A percentile compares a stretch with the other conserved stretches of the same genome.
These are phyloP conservation scores for Amiota communis DNA, from an alignment of 2,888 invertebrate species.

Conservation along the genomic window DNA sequence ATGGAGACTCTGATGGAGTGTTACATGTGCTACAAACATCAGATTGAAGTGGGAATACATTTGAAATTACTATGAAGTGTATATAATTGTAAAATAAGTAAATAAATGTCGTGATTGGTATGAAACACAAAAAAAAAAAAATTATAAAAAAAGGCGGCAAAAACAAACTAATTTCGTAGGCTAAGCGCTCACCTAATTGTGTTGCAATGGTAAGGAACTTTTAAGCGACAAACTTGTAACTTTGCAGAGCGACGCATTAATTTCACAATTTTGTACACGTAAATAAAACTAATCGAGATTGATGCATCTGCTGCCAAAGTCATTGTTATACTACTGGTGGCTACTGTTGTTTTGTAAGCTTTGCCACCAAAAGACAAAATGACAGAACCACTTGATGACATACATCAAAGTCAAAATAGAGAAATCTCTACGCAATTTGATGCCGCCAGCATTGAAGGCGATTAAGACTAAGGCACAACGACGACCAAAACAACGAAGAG, in stretches of 20 bases:
- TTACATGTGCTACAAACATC: too few species aligned
- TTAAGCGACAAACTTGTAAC: slow-evolving; percentile 21
- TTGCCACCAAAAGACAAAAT: slow-evolving; percentile 29
- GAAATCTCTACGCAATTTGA: slow-evolving; percentile 51
- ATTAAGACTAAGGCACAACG: too few species aligned
- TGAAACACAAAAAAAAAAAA: background rate
- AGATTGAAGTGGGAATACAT: too few species aligned
- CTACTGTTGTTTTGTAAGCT: slow-evolving; percentile 37
- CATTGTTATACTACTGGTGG: slow-evolving; percentile 4
- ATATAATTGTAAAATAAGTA: too few species aligned
- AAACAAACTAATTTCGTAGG: background rate
- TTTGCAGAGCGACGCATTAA: slow-evolving; percentile 46
- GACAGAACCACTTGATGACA: slow-evolving; percentile 58
- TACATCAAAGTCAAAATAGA: slow-evolving; percentile 73
- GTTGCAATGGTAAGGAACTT: slow-evolving; percentile 2
- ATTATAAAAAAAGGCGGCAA: background rate
- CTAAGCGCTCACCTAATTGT: slow-evolving; percentile 1
- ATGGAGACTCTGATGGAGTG: too few species aligned
- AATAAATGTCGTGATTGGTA: too few species aligned
- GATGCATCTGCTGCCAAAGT: slow-evolving; percentile 16
- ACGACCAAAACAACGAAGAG: too few species aligned
- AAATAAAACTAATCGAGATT: slow-evolving; percentile 22
- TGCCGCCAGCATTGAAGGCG: slow-evolving; percentile 1
- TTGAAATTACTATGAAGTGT: too few species aligned
- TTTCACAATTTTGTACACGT: slow-evolving; percentile 42